These are phyloP conservation scores for Tenebrio molitor DNA, from an alignment of 1,140 invertebrate species.

Conservation along the genomic window DNA sequence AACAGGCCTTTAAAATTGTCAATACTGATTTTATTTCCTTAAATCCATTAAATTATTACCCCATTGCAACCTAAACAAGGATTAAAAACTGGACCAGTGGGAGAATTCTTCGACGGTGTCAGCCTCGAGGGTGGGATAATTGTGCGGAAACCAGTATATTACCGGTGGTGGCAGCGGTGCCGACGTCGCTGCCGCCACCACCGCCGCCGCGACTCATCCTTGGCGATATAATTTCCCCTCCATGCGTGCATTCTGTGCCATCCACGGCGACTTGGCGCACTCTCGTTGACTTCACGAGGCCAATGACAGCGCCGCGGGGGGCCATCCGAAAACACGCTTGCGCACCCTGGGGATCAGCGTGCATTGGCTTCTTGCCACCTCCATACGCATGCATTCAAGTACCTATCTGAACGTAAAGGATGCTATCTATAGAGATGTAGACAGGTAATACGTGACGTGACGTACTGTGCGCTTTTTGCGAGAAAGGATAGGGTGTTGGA, in stretches of 20 bases:
- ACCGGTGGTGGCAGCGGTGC: background rate
- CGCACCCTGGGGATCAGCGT: slow-evolving; percentile 46
- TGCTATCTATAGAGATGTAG: slow-evolving; percentile 15
- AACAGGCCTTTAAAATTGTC: too few relatives aligned
- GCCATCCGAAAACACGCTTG: slow-evolving; percentile 42
- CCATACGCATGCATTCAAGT: slow-evolving; percentile 25
- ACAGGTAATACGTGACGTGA: background rate
- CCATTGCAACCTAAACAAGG: too few relatives aligned
- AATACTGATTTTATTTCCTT: too few relatives aligned
- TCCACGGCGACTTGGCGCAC: slow-evolving; percentile 46
- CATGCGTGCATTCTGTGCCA: slow-evolving; percentile 26
- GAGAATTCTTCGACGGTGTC: too few relatives aligned
- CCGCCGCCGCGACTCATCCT: slow-evolving; percentile 5
- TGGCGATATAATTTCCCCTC: slow-evolving; percentile 15
- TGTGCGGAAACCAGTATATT: too few relatives aligned
- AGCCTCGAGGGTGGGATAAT: too few relatives aligned
- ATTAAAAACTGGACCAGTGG: too few relatives aligned
- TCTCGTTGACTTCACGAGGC: slow-evolving; percentile 49
- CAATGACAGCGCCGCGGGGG: slow-evolving; percentile 53
- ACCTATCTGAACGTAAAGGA: slow-evolving; percentile 22
- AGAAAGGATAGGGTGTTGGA: background rate
- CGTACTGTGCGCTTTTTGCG: slow-evolving; percentile 7
- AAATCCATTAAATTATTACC: too few relatives aligned
- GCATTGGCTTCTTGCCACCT: slow-evolving; percentile 50
- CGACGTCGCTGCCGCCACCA: background rate